phyloP scores from a whole-genome alignment of 2,888 invertebrate species.

The Dexiosoma caninum region DNA sequence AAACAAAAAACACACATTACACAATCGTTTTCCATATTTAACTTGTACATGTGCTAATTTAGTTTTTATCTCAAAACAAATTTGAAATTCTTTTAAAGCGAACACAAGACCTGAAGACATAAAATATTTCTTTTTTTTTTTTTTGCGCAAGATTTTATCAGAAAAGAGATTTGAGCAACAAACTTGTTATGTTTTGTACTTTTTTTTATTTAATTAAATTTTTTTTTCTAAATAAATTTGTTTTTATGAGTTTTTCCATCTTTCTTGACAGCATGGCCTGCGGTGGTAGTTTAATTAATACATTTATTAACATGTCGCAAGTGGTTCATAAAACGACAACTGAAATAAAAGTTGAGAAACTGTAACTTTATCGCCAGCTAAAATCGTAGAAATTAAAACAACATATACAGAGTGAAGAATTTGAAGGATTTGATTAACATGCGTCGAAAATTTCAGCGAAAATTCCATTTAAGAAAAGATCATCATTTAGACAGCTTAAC shows the following conservation, averaged over 20 bases:
- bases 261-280: constrained; percentile 45
- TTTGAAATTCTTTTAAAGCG: not conserved
- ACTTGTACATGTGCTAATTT: not conserved
- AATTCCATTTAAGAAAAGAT: constrained; percentile 25
- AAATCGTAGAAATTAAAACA: not conserved
- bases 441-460: constrained; percentile 59
- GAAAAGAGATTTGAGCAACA: constrained; percentile 18
- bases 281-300: constrained; percentile 9
- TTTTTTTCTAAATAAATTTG: not conserved
- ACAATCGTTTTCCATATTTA: not conserved
- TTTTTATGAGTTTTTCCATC: not conserved
- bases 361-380: not conserved
- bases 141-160: not conserved
- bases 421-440: constrained; percentile 9
- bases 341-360: constrained; percentile 27
- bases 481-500: not conserved
- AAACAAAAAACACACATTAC: too few species aligned
- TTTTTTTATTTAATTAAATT: not conserved
- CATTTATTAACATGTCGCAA: constrained; percentile 33
- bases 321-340: constrained; percentile 21
- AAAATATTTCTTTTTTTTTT: not conserved
- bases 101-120: constrained; percentile 37
- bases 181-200: not conserved
- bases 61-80: not conserved
- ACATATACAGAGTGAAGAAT: not conserved